Conservation (phyloP, 2,797 vertebrate genomes). For the Denticeps clupeoides region DNA sequence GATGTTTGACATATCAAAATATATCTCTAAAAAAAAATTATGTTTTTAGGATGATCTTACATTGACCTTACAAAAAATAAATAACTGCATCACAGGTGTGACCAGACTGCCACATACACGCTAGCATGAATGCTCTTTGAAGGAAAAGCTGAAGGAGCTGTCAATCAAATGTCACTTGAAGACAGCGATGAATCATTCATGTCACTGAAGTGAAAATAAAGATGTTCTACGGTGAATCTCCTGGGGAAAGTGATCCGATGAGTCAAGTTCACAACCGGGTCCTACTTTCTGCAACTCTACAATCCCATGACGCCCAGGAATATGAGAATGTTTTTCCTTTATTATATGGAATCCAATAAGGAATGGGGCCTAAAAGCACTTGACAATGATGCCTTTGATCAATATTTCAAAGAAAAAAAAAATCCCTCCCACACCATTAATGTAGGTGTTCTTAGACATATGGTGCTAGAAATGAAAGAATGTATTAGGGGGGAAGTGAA, state of each 20-base stretch:
- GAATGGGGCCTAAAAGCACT: background rate
- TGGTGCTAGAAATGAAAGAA: background rate
- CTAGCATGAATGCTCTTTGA: background rate
- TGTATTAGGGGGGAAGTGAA: constrained; percentile 19
- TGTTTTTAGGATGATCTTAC: no score
- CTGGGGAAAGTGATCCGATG: background rate
- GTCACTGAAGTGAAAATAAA: background rate
- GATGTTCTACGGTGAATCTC: constrained; percentile 1
- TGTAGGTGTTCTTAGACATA: background rate
- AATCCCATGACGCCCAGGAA: background rate
- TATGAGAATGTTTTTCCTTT: background rate
- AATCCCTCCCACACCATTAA: background rate
- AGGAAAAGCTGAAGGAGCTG: background rate
- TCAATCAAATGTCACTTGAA: background rate
- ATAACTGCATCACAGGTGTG: no score
- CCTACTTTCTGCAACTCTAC: background rate
- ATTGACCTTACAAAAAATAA: no score
- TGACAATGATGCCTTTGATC: constrained; percentile 3
- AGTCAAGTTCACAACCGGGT: background rate
- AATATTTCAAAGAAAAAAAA: constrained; percentile 4
- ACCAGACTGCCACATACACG: no score
- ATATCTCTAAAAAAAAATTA: no score
- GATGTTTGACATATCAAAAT: no score
- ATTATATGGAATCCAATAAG: constrained; percentile 4
- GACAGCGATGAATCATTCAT: background rate